A percentile compares a stretch with the other conserved stretches of the same genome.
These are phyloP conservation scores for Tetraodon nigroviridis DNA, from an alignment of 2,113 vertebrate genomes.

Conservation along the genomic window DNA sequence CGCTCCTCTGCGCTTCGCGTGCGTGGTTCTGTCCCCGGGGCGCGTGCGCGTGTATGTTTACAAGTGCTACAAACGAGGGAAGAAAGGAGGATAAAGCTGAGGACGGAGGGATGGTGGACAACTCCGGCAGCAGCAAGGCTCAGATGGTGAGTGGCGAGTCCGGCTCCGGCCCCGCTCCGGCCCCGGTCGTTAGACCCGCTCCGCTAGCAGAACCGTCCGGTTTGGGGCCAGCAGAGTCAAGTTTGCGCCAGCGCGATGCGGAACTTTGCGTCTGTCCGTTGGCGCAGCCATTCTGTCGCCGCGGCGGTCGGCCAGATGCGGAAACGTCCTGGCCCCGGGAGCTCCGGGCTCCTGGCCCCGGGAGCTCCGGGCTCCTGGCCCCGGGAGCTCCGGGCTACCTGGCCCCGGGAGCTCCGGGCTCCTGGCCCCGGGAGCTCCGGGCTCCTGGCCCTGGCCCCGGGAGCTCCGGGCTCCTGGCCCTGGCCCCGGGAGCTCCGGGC, in stretches of 20 bases:
- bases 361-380: too few species aligned
- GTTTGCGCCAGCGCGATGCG: too few species aligned
- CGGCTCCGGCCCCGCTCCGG: not conserved
- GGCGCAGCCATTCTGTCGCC: not conserved
- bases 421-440: too few species aligned
- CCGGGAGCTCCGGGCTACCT: too few species aligned
- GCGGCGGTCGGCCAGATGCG: too few species aligned
- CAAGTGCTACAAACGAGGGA: slow-evolving; percentile 62
- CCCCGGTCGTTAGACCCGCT: not conserved
- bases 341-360: too few species aligned
- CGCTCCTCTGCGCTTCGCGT: slow-evolving; percentile 16
- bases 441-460: too few species aligned
- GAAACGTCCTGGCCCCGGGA: too few species aligned
- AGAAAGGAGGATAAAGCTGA: slow-evolving; percentile 49
- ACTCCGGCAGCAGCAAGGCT: slow-evolving; percentile 73
- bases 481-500: too few species aligned
- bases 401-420: too few species aligned
- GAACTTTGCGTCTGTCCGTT: not conserved
- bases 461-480: too few species aligned
- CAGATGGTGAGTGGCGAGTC: slow-evolving; percentile 73
- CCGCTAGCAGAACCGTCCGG: not conserved
- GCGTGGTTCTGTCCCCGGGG: slow-evolving; percentile 8
- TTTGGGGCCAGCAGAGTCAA: too few species aligned
- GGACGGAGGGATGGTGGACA: slow-evolving; percentile 79
- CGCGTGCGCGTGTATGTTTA: slow-evolving; percentile 49